Conservation (phyloP, 2,797 vertebrate species). For the Poeciliopsis infans region DNA sequence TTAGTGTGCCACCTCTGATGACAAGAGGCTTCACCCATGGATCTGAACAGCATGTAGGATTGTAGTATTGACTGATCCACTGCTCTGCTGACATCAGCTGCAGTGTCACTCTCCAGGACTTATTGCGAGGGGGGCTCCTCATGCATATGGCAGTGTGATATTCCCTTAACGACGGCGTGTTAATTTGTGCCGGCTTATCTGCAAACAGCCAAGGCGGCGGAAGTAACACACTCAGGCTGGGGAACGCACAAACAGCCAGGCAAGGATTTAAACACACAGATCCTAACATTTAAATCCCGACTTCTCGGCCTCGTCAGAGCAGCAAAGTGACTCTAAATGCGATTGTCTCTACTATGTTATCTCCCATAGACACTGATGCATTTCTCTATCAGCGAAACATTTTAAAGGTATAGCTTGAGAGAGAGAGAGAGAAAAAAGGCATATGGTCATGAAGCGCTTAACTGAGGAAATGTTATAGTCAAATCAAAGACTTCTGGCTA, state of each 20-base stretch:
- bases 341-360: conserved; percentile 67
- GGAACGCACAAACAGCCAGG: conserved; percentile 34
- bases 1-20: conserved; percentile 63
- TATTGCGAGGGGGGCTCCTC: conserved; percentile 14
- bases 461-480: conserved; percentile 23
- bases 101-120: conserved; percentile 39
- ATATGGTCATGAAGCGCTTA: conserved; percentile 9
- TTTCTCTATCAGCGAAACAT: conserved; percentile 39
- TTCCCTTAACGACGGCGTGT: conserved; percentile 28
- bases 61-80: conserved; percentile 54
- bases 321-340: conserved; percentile 64
- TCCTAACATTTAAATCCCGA: conserved; percentile 63
- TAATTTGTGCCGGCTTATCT: conserved; percentile 44
- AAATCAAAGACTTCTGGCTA: conserved; percentile 41
- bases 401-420: conserved; percentile 15
- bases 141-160: conserved; percentile 29
- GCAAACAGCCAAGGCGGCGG: conserved; percentile 30
- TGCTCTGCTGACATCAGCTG: conserved; percentile 46
- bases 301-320: conserved; percentile 54
- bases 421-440: neutral
- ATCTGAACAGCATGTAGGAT: conserved; percentile 51
- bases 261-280: conserved; percentile 40
- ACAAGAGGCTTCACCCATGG: conserved; percentile 60
- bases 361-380: conserved; percentile 49
- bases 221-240: conserved; percentile 26